Base-by-base conservation (phyloP, 1,140 invertebrate species). In the Sitodiplosis mosellana region DNA sequence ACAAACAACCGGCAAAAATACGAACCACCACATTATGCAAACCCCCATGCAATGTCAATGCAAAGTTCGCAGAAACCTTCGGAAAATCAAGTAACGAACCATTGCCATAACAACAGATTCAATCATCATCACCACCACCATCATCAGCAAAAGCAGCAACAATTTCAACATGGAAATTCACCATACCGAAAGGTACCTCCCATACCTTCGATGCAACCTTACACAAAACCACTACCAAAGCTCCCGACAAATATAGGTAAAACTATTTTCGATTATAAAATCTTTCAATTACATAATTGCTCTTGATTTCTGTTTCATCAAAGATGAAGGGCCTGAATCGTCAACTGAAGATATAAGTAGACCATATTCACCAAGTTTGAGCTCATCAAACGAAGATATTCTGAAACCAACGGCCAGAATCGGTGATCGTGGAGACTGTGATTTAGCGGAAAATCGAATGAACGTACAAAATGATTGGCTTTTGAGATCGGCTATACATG, bases 331-430 rank as follows among this genome's bases (percentile, higher is more conserved):
- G 43, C 57, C 59, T 2, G 61, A 64, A 45, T 84, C 81, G 1
- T 85, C 81, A 1, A 81, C 80, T 2, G 82, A 85, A 59, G 82
- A 85, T 60, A 72, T 85, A 15, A 83, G 80, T 57, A 63, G 83
- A 2, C 83, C 83, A 49, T 75, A 81, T 49, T 83, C 81, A 20
- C 81, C 81, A 2, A 81, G 79, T 56, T 74, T 83, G 40, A 83
- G 80, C 59, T 84, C 81, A 45, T 84, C 81, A 1, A 81, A 85
- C 57, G 83, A 86, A 59, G 83, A 80, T 58, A 84, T 82, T 57
- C 82, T 78, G 43, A 71, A 80, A 46, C 81, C 80, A 20, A 82
- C 80, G 2, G 77, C 27, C 27, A 27, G 27, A 27, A 27, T 27
- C 27, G 27, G 27, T 5, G 27, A 27, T 27, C 27, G 27, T 27